Conservation (phyloP, 2,797 vertebrate genomes). For the Hypotaenidia okinawae region DNA sequence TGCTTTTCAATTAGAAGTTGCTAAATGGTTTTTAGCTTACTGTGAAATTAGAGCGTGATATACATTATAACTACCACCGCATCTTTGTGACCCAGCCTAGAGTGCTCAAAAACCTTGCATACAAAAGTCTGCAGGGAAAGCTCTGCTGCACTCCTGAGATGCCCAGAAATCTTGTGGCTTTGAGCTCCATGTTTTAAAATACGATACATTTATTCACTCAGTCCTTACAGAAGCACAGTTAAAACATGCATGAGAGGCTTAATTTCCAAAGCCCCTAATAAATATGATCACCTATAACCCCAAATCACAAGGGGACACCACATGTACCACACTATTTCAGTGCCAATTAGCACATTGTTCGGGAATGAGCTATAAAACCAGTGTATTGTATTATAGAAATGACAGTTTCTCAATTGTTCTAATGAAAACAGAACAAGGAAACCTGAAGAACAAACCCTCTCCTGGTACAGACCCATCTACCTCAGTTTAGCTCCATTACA, state of each 20-base stretch:
- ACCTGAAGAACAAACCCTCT: constrained; percentile 14
- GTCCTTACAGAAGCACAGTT: background rate
- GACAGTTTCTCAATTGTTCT: constrained; percentile 23
- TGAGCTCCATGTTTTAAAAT: background rate
- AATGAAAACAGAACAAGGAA: constrained; percentile 57
- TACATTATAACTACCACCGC: background rate
- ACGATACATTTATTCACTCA: background rate
- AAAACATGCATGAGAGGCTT: background rate
- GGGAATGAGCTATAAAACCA: background rate
- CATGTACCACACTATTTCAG: background rate
- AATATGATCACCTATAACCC: background rate
- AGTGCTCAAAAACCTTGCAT: background rate
- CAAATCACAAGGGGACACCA: background rate
- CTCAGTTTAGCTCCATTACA: background rate
- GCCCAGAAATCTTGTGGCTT: background rate
- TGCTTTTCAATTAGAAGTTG: background rate
- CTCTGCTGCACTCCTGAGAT: background rate
- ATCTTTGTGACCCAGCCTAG: background rate
- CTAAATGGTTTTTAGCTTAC: background rate
- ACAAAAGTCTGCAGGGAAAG: background rate
- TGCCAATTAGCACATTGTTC: constrained; percentile 1
- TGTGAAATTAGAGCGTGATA: background rate
- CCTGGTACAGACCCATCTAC: background rate
- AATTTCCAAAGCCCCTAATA: constrained; percentile 5
- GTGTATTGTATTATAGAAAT: constrained; percentile 26